phyloP scores from a whole-genome alignment of 2,113 vertebrate species.

The Epinephelus lanceolatus region DNA sequence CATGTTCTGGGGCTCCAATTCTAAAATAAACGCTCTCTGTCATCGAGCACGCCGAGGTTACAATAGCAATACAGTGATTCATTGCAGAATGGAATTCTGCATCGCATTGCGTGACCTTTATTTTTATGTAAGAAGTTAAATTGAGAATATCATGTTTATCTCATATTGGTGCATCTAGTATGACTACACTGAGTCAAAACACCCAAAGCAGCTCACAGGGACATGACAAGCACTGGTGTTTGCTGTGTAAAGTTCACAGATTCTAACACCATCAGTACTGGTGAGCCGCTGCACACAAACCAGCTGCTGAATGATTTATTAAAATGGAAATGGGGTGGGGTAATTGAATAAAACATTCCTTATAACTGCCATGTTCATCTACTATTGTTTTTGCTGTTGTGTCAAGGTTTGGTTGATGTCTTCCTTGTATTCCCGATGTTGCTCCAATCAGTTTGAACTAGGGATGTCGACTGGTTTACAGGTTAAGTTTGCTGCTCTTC shows the following conservation, averaged over 20 bases:
- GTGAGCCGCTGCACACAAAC: background rate
- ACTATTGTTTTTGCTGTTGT: constrained; percentile 5
- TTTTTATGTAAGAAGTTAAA: constrained; percentile 1
- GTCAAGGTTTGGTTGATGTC: background rate
- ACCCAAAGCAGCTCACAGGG: background rate
- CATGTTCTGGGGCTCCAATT: constrained; percentile 46
- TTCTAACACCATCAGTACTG: background rate
- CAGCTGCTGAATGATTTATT: background rate
- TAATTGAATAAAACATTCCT: background rate
- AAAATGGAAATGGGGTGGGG: background rate
- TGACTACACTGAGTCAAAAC: background rate
- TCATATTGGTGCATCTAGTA: background rate
- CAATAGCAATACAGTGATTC: constrained; percentile 33
- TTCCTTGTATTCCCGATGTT: background rate
- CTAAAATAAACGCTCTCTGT: constrained; percentile 70
- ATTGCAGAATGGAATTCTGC: constrained; percentile 25
- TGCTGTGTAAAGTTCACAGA: constrained; percentile 6
- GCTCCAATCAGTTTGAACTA: constrained; percentile 35
- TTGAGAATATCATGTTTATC: background rate
- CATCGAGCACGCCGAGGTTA: constrained; percentile 19
- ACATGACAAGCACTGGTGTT: background rate
- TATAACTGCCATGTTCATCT: background rate
- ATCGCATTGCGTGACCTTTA: background rate
- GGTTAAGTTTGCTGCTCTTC: too few relatives aligned
- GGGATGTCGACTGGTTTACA: too few relatives aligned